Conservation (phyloP, 2,113 vertebrate genomes). For the Lasiurus borealis region DNA sequence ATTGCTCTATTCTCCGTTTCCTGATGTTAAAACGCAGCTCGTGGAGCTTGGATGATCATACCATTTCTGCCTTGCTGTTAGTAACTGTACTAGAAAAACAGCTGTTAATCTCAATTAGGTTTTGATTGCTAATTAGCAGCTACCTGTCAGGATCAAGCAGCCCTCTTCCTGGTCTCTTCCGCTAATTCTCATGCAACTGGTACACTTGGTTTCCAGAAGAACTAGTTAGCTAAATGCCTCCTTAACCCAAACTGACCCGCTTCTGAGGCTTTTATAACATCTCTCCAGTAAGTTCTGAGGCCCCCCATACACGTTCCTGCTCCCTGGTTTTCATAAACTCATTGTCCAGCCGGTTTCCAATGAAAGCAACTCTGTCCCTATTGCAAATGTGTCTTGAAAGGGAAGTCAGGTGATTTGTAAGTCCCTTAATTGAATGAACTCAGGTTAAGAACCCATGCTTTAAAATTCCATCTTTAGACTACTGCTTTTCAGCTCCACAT, state of each 20-base stretch:
- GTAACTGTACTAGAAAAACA: constrained; percentile 80
- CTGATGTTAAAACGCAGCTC: constrained; percentile 69
- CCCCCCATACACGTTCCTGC: not conserved
- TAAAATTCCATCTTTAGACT: not conserved
- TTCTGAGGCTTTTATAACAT: constrained; percentile 51
- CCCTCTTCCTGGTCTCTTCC: constrained; percentile 74
- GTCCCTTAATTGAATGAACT: not conserved
- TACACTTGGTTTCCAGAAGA: constrained; percentile 87
- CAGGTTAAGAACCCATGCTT: not conserved
- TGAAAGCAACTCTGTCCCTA: not conserved
- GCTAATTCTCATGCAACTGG: constrained; percentile 80
- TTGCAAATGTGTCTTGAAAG: not conserved
- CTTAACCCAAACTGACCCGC: constrained; percentile 50
- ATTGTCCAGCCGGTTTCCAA: not conserved
- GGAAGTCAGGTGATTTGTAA: not conserved
- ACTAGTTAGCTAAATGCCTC: constrained; percentile 73
- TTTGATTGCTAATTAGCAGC: constrained; percentile 86
- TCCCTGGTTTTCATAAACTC: constrained; percentile 34
- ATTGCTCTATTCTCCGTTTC: constrained; percentile 47
- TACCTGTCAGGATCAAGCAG: constrained; percentile 83
- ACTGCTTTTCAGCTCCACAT: not conserved
- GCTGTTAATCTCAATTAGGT: constrained; percentile 87
- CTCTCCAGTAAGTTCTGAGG: not conserved
- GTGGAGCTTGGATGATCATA: constrained; percentile 71
- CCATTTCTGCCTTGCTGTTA: constrained; percentile 70